These are phyloP conservation scores for Fringilla coelebs DNA, from an alignment of 2,797 vertebrate species.

Conservation along the genomic window DNA sequence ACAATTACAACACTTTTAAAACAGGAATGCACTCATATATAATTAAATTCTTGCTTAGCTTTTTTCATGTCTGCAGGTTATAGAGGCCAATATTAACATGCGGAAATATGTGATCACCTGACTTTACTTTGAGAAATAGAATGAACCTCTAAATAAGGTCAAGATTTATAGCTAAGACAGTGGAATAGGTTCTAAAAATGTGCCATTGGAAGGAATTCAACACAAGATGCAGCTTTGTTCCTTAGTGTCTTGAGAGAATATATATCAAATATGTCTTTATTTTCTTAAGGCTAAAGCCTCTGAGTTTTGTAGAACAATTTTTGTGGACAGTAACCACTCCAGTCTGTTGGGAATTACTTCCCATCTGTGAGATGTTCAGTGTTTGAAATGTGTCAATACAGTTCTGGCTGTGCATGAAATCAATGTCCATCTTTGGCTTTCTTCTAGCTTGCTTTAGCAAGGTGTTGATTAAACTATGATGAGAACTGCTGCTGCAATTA, in stretches of 20 bases:
- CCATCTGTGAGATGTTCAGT: neutral
- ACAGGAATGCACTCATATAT: neutral
- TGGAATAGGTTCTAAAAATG: neutral
- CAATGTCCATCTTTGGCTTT: neutral
- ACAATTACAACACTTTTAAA: neutral
- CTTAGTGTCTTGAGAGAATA: neutral
- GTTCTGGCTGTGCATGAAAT: slow-evolving; percentile 25
- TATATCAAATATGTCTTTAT: neutral
- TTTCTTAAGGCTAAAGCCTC: neutral
- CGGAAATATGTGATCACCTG: neutral
- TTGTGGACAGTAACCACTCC: neutral
- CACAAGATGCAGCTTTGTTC: neutral
- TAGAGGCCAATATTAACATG: neutral
- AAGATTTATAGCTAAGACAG: neutral
- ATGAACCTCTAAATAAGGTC: neutral
- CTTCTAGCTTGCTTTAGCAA: slow-evolving; percentile 37
- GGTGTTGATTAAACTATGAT: slow-evolving; percentile 69
- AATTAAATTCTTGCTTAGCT: neutral
- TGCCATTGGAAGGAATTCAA: neutral
- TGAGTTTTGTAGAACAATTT: neutral
- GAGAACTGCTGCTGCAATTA: slow-evolving; percentile 66
- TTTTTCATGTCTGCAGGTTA: neutral
- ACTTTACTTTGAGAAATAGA: neutral
- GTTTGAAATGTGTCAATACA: neutral
- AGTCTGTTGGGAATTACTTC: neutral